These are phyloP conservation scores for Myrmophylax atrothorax DNA, from an alignment of 2,113 vertebrate genomes.

Conservation along the genomic window DNA sequence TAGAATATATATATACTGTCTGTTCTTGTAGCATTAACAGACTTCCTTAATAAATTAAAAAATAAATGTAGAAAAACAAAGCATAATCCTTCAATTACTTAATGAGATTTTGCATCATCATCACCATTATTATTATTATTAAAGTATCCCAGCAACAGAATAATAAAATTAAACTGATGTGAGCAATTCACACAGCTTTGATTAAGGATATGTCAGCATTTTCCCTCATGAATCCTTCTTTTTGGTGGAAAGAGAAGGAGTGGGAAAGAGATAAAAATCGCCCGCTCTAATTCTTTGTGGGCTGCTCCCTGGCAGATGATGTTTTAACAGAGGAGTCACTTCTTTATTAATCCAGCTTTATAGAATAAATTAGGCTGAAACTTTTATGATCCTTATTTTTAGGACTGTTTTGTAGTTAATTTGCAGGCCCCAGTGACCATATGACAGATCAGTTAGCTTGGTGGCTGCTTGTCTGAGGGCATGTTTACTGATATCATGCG, in stretches of 20 bases:
- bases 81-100: slow-evolving; percentile 59
- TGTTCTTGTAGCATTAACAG: slow-evolving; percentile 41
- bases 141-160: slow-evolving; percentile 58
- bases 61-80: slow-evolving; percentile 63
- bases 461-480: neutral
- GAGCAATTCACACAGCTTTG: slow-evolving; percentile 62
- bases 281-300: slow-evolving; percentile 40
- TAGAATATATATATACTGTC: slow-evolving; percentile 26
- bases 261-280: slow-evolving; percentile 61
- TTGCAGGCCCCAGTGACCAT: neutral
- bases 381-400: slow-evolving; percentile 47
- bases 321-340: slow-evolving; percentile 14
- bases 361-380: slow-evolving; percentile 57
- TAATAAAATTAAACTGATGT: slow-evolving; percentile 66
- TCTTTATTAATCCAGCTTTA: slow-evolving; percentile 49
- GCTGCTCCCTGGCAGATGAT: slow-evolving; percentile 23
- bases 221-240: slow-evolving; percentile 52
- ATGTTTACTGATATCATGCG: accelerated
- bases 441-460: neutral
- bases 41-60: slow-evolving; percentile 62
- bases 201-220: slow-evolving; percentile 67
- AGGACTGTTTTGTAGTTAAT: neutral
- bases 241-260: slow-evolving; percentile 53
- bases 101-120: slow-evolving; percentile 64
- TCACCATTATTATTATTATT: slow-evolving; percentile 55